A percentile compares a stretch with the other conserved stretches of the same genome.
Conservation (phyloP, 1,140 invertebrate genomes). For the Rhagoletis zephyria region DNA sequence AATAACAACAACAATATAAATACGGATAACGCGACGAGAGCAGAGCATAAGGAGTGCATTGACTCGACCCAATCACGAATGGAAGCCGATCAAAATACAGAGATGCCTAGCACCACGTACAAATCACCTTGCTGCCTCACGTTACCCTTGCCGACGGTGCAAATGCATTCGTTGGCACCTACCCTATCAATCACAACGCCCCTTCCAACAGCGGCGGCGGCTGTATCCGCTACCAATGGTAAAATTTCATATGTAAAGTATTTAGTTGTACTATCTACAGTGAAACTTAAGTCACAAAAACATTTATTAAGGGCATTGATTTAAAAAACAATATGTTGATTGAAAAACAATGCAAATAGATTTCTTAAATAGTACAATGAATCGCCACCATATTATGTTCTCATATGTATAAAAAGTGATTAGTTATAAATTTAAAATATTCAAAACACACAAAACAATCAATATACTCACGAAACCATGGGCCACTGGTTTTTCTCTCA, state of each 20-base stretch:
- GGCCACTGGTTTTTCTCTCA: too few species aligned
- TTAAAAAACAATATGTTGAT: too few species aligned
- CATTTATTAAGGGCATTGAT: too few species aligned
- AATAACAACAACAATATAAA: not conserved
- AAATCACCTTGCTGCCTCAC: slow-evolving; percentile 41
- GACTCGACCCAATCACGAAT: slow-evolving; percentile 28
- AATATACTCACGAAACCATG: too few species aligned
- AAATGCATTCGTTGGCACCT: slow-evolving; percentile 45
- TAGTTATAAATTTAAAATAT: too few species aligned
- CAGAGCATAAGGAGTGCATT: not conserved
- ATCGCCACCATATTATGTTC: too few species aligned
- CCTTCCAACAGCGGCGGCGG: not conserved
- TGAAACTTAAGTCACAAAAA: not conserved
- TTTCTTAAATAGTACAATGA: too few species aligned
- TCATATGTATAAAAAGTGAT: too few species aligned
- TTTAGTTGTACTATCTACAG: not conserved
- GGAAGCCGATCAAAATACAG: slow-evolving; percentile 22
- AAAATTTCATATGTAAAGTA: not conserved
- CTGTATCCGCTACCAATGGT: not conserved
- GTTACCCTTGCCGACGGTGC: slow-evolving; percentile 20
- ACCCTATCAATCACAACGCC: slow-evolving; percentile 31
- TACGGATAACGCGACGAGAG: not conserved
- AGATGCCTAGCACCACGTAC: slow-evolving; percentile 48
- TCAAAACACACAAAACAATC: too few species aligned
- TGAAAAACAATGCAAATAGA: too few species aligned